These are phyloP conservation scores for Agrilus cyanescens DNA, from an alignment of 2,888 invertebrate species.

Conservation along the genomic window DNA sequence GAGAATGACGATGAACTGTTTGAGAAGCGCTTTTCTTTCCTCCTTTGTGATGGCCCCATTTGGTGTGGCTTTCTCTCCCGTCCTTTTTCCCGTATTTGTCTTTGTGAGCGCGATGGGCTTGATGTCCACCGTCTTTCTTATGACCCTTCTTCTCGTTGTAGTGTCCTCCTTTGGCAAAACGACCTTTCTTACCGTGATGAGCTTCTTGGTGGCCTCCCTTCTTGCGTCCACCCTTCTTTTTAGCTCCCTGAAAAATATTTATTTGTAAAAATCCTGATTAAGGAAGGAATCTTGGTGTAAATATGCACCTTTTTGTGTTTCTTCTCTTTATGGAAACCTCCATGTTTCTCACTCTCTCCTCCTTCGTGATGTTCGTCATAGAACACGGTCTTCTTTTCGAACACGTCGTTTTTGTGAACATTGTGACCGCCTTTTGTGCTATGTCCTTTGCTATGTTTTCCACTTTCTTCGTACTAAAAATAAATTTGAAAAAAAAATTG, in stretches of 20 bases:
- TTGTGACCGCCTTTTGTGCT: constrained; percentile 65
- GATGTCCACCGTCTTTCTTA: constrained; percentile 43
- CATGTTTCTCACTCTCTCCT: constrained; percentile 52
- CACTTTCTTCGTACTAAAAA: constrained; percentile 25
- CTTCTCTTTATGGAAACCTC: constrained; percentile 45
- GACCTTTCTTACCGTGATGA: constrained; percentile 44
- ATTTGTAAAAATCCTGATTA: constrained; percentile 1
- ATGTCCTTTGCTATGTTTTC: constrained; percentile 51
- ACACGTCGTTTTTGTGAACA: constrained; percentile 64
- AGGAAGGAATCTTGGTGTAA: neutral
- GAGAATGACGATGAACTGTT: too few relatives aligned
- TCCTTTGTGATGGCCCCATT: constrained; percentile 34
- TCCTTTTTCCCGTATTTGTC: constrained; percentile 38
- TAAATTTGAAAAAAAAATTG: neutral
- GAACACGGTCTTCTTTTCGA: constrained; percentile 62
- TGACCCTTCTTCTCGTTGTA: constrained; percentile 45
- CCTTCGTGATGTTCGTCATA: constrained; percentile 63
- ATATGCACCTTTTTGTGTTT: constrained; percentile 34
- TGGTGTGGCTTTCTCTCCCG: constrained; percentile 39
- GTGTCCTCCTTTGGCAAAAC: constrained; percentile 45
- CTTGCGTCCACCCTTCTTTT: constrained; percentile 42
- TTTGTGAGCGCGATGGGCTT: constrained; percentile 41
- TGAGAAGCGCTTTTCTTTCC: neutral
- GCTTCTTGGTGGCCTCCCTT: constrained; percentile 40
- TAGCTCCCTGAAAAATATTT: constrained; percentile 41